These are phyloP conservation scores for Archips xylosteana DNA, from an alignment of 2,888 invertebrate genomes.

Conservation along the genomic window DNA sequence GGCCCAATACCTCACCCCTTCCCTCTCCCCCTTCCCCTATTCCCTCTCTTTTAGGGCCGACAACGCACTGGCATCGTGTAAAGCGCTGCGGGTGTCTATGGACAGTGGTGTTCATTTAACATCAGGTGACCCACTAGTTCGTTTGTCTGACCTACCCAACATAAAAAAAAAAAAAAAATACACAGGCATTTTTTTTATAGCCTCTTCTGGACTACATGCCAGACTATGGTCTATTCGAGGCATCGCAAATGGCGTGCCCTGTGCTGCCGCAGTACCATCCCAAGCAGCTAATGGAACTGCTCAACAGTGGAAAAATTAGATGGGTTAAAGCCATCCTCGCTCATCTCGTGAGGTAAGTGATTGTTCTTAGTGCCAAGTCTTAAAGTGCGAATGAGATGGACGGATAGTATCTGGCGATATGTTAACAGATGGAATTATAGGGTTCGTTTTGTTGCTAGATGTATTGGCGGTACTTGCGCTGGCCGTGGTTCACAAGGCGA, in stretches of 20 bases:
- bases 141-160: too few relatives aligned
- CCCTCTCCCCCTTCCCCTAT: too few relatives aligned
- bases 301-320: constrained; percentile 98
- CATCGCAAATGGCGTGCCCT: constrained; percentile 98
- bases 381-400: too few relatives aligned
- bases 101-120: too few relatives aligned
- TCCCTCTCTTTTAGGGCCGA: too few relatives aligned
- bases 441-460: constrained; percentile 62
- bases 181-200: constrained; percentile 50
- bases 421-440: not conserved
- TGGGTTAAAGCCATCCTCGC: constrained; percentile 99
- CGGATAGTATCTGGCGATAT: too few relatives aligned
- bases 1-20: too few relatives aligned
- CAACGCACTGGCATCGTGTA: too few relatives aligned
- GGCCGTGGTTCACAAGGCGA: constrained; percentile 83
- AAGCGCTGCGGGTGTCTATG: too few relatives aligned
- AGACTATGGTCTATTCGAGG: constrained; percentile 98
- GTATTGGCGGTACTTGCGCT: constrained; percentile 87
- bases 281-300: constrained; percentile 98
- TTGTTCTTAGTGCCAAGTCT: not conserved
- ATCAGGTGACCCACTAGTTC: too few relatives aligned
- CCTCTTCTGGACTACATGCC: constrained; percentile 93
- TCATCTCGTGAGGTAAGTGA: constrained; percentile 93
- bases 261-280: constrained; percentile 99
- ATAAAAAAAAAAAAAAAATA: too few relatives aligned